Evolutionary conservation across 2,888 invertebrate genomes (phyloP).

Genomic region (Metacarcinus magister): DNA sequence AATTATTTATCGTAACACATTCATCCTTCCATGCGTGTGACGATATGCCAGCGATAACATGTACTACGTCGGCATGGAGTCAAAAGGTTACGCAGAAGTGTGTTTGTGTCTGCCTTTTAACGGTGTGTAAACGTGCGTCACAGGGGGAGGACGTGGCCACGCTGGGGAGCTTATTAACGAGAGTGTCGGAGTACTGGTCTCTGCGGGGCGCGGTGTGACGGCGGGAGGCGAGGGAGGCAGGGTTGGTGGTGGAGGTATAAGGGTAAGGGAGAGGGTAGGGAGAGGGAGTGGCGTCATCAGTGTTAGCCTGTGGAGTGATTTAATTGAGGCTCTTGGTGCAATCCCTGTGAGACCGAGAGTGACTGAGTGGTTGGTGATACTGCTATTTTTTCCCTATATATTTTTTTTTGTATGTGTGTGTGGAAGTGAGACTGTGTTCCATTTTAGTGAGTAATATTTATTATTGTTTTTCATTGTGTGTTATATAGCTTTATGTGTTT

Average conservation of each 20-base stretch:
- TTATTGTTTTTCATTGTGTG: too few species aligned
- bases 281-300: background rate
- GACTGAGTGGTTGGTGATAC: background rate
- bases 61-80: too few species aligned
- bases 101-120: background rate
- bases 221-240: background rate
- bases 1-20: too few species aligned
- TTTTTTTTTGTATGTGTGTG: background rate
- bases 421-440: background rate
- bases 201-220: background rate
- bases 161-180: conserved; percentile 16
- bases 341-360: too few species aligned
- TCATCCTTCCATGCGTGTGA: background rate
- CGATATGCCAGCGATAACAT: background rate
- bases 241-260: background rate
- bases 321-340: background rate
- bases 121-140: background rate
- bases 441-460: too few species aligned
- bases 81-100: background rate
- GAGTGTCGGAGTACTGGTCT: background rate
- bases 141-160: background rate
- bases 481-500: too few species aligned
- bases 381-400: background rate
- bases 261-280: background rate
- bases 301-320: background rate